Evolutionary conservation across 2,797 vertebrate genomes (phyloP), one percentile per base, ranked within the genome.

Genomic region (Bradypodion pumilum): DNA sequence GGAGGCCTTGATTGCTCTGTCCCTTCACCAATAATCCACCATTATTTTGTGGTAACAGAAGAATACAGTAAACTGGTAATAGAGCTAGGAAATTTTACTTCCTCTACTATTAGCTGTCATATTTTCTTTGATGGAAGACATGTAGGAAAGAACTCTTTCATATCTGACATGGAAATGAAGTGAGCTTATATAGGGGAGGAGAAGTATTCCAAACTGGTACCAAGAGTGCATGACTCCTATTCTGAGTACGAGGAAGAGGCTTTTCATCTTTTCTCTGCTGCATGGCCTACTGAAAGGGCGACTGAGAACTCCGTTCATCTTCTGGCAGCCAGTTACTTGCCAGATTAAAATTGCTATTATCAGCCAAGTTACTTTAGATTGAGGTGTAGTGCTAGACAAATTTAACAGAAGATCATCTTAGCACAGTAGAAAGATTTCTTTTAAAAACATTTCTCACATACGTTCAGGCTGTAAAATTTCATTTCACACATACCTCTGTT

Each of bases 341-440:
- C 46, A 40, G 49, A 23, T 29, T 49, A 35, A 70, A 70, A 70
- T 40, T 32, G 32, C n/a, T 21, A 76, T 69, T 65, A n/a, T 74
- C 27, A 76, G 56, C 16, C 40, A 72, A 87, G n/a, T 82, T 73
- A 74, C 83, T 86, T 90, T 74, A 80, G 73, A 79, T 62, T 87
- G 73, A 89, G 79, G 75, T 87, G 73, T 83, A 79, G 78, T 89
- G 52, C 80, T 87, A 72, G 85, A 88, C 68, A 85, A 60, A 13
- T 86, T 72, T 46, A 80, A 70, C 82, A 75, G 49, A 89, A 84
- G 68, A 85, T 91, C n/a, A 35, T 63, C 84, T 86, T 90, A 86
- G 37, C 29, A 16, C 86, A 90, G 81, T 86, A 65, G 60, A 81
- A 86, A 88, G 65, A 74, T 83, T 83, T 66, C 68, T 84, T 84